Base-by-base conservation (phyloP, 2,797 vertebrate genomes). In the Pithecia hirsuta region DNA sequence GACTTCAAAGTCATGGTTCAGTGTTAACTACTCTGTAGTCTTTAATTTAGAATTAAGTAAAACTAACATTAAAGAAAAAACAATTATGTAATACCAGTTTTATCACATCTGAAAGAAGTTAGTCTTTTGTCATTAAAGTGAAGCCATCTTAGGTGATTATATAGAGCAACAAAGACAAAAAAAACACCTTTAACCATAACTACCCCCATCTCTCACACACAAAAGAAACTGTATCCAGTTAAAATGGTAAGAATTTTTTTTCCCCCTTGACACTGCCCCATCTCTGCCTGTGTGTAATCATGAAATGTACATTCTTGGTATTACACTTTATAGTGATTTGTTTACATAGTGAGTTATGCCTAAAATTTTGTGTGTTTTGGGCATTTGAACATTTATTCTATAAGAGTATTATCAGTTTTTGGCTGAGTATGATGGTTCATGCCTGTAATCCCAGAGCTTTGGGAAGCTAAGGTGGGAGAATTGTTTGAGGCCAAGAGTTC, bases 31-130 rank as follows among this genome's bases (percentile, higher is more conserved):
- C 82, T 92, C n/a, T 96, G 92, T 95, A 86, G 74, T 94, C 96
- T 98, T 97, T 96, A 96, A 98, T 97, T 98, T 97, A 97, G 61
- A 97, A 97, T 96, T 96, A 97, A 95, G 30, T 95, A 95, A 97
- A 97, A 93, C 46, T 91, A 93, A 89, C 86, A 95, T 95, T 94
- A 97, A 96, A 97, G 84, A 80, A 84, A 91, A 97, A 93, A 83
- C 85, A 94, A 75, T 97, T 97, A 81, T 52, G 33, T 91, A 89
- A 87, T 89, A 87, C n/a, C 36, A 95, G 24, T 83, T 97, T 97
- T 93, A 97, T 91, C 79, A 82, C 72, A 86, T 89, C 67, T 92
- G 36, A 75, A n/a, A 97, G 87, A 95, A 82, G 74, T 97, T 96
- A 84, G 79, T 92, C 89, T 95, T 97, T 96, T 90, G 84, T 94